These are phyloP conservation scores for Trichonephila clavipes DNA, from an alignment of 1,140 invertebrate genomes.

Conservation along the genomic window DNA sequence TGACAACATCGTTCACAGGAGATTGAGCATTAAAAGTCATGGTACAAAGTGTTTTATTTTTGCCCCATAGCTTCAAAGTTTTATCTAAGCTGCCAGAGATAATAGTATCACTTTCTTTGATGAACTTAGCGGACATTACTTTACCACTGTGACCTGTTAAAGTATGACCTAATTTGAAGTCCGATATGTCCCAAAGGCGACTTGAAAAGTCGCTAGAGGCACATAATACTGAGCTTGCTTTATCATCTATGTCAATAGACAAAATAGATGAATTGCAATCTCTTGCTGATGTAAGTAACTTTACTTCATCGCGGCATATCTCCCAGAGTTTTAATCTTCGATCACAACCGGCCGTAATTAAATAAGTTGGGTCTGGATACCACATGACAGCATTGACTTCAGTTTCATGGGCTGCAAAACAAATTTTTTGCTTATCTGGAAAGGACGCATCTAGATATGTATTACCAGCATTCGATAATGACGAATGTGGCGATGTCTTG, in stretches of 20 bases:
- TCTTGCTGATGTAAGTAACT: conserved; percentile 10
- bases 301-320: not conserved
- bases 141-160: conserved; percentile 98
- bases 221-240: conserved; percentile 86
- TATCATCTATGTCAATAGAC: conserved; percentile 51
- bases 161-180: conserved; percentile 95
- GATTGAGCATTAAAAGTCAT: conserved; percentile 98
- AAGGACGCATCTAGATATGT: not conserved
- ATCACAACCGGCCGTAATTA: conserved; percentile 56
- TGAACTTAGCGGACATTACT: conserved; percentile 96
- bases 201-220: conserved; percentile 97
- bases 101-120: conserved; percentile 90
- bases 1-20: conserved; percentile 97
- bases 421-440: conserved; percentile 18
- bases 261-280: conserved; percentile 66
- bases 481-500: not conserved
- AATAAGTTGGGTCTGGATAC: not conserved
- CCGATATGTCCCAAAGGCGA: conserved; percentile 94
- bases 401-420: conserved; percentile 67
- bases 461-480: not conserved
- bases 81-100: conserved; percentile 89
- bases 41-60: conserved; percentile 94
- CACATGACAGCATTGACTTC: conserved; percentile 60
- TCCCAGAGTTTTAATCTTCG: conserved; percentile 63
- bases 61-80: conserved; percentile 98